Evolutionary conservation across 2,797 vertebrate genomes (phyloP).

Genomic region (Eremophila alpestris): DNA sequence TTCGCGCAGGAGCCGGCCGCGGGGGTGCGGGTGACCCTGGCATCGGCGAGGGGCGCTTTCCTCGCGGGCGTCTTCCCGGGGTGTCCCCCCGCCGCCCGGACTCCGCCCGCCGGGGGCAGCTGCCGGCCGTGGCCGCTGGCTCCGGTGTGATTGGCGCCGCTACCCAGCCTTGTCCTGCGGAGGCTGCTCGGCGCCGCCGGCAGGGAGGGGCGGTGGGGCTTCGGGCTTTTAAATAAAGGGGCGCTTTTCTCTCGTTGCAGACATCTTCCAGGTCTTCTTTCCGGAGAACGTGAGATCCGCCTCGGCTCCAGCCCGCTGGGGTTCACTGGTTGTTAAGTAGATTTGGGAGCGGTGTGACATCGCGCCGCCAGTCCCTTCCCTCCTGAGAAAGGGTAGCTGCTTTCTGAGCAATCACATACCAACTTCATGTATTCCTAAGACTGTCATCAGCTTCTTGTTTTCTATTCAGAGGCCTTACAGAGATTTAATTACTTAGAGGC

Average conservation of each 20-base stretch:
- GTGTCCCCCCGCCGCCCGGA: not conserved
- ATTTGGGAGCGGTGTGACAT: not conserved
- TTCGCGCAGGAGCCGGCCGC: too few species aligned
- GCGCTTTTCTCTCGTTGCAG: constrained; percentile 28
- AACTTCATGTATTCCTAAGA: constrained; percentile 10
- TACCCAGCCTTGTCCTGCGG: not conserved
- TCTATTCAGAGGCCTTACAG: not conserved
- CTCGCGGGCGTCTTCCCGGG: not conserved
- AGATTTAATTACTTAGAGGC: not conserved
- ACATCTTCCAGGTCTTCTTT: not conserved
- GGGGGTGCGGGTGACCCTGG: not conserved
- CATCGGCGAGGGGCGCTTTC: too few species aligned
- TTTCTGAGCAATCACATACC: constrained; percentile 38
- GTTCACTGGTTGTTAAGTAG: constrained; percentile 8
- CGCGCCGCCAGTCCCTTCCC: not conserved
- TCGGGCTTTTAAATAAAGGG: not conserved
- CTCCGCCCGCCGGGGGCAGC: not conserved
- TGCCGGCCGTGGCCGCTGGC: not conserved
- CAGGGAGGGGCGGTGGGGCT: not conserved
- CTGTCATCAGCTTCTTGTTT: not conserved
- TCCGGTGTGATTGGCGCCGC: not conserved
- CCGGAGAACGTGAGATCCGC: not conserved
- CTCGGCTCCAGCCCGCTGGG: not conserved
- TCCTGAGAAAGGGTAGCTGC: constrained; percentile 37
- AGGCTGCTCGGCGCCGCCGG: not conserved